Percentiles rank a stretch among this genome's conserved stretches.
These are phyloP conservation scores for Sycophila sp. DNA, from an alignment of 1,140 invertebrate genomes.

Conservation along the genomic window DNA sequence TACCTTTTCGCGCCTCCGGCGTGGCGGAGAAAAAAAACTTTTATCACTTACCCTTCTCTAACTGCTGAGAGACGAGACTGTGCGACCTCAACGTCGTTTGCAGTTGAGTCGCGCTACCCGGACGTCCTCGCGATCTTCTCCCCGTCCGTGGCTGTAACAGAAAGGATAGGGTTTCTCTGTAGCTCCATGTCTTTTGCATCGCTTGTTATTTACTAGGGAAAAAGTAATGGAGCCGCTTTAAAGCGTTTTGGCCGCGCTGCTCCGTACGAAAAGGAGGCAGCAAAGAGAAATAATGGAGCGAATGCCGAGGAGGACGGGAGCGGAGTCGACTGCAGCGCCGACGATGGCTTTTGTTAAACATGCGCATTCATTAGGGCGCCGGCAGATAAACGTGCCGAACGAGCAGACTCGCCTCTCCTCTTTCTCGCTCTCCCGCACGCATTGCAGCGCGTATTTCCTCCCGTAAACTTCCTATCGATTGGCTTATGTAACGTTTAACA, in stretches of 20 bases:
- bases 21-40: too few relatives aligned
- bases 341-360: constrained; percentile 45
- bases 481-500: too few relatives aligned
- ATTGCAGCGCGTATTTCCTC: too few relatives aligned
- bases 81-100: constrained; percentile 56
- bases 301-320: constrained; percentile 24
- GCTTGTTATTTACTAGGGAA: too few relatives aligned
- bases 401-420: background rate
- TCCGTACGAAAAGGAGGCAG: background rate
- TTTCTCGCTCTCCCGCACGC: background rate
- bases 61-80: constrained; percentile 58
- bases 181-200: too few relatives aligned
- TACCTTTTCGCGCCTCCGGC: too few relatives aligned
- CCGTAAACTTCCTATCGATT: too few relatives aligned
- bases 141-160: constrained; percentile 58
- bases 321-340: constrained; percentile 1
- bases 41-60: constrained; percentile 59
- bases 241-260: background rate
- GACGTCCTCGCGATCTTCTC: constrained; percentile 61
- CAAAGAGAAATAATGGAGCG: background rate
- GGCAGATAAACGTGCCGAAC: constrained; percentile 46
- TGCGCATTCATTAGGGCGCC: constrained; percentile 52
- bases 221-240: too few relatives aligned
- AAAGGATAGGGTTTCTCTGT: constrained; percentile 3
- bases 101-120: constrained; percentile 56